Conservation (phyloP, 2,888 invertebrate genomes). For the Dromius quadrimaculatus region DNA sequence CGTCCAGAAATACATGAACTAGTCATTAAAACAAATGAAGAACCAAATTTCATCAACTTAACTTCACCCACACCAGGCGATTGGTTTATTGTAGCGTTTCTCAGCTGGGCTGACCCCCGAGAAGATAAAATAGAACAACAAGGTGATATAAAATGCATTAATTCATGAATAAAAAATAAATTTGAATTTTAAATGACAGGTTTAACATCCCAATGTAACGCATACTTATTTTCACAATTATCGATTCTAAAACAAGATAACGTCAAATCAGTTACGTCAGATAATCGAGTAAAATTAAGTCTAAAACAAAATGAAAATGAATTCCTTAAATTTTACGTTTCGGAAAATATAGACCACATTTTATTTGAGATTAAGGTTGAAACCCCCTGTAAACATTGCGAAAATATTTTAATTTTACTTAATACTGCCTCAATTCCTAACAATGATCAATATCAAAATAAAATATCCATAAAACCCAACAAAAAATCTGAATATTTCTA, state of each 20-base stretch:
- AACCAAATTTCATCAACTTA: conserved; percentile 72
- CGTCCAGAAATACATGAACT: conserved; percentile 70
- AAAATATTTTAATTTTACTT: conserved; percentile 65
- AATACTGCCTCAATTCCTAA: conserved; percentile 71
- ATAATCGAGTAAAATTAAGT: conserved; percentile 54
- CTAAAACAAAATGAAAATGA: conserved; percentile 55
- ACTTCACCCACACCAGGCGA: conserved; percentile 79
- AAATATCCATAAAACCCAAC: conserved; percentile 54
- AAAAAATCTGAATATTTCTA: conserved; percentile 62
- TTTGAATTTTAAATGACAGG: conserved; percentile 66
- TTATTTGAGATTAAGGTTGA: conserved; percentile 59
- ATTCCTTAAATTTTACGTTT: conserved; percentile 62
- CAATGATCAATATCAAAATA: conserved; percentile 67
- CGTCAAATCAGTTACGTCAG: conserved; percentile 58
- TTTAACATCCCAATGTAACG: conserved; percentile 69
- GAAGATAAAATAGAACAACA: conserved; percentile 79
- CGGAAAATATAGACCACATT: conserved; percentile 59
- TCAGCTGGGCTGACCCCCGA: conserved; percentile 82
- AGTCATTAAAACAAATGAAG: conserved; percentile 74
- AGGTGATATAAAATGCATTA: conserved; percentile 68
- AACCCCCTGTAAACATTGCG: conserved; percentile 57
- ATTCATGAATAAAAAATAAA: conserved; percentile 6
- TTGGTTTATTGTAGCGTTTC: conserved; percentile 85
- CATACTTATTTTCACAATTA: conserved; percentile 64
- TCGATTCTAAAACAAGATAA: conserved; percentile 57